A percentile compares a stretch with the other conserved stretches of the same genome.
phyloP scores from a whole-genome alignment of 2,797 vertebrate species.

The Neostethus bicornis region DNA sequence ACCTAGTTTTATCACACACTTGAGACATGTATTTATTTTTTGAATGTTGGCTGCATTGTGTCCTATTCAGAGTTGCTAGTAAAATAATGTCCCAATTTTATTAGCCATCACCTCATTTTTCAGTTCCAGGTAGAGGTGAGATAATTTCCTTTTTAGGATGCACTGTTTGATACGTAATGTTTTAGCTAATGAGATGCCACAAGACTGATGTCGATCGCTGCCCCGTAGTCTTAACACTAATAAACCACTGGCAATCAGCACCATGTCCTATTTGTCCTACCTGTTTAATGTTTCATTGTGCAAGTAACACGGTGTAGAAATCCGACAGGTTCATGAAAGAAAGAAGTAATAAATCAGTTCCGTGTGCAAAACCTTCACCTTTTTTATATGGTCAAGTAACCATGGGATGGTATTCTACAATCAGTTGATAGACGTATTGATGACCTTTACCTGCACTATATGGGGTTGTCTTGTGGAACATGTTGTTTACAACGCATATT shows the following conservation, averaged over 20 bases:
- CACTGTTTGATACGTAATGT: constrained; percentile 52
- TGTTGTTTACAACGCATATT: constrained; percentile 38
- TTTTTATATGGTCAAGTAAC: constrained; percentile 36
- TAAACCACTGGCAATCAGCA: constrained; percentile 33
- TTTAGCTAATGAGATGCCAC: constrained; percentile 69
- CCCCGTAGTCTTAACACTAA: constrained; percentile 35
- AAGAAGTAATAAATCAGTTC: constrained; percentile 26
- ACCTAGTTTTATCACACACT: background rate
- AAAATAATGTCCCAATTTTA: constrained; percentile 72
- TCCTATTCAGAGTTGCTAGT: constrained; percentile 61
- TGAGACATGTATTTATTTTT: background rate
- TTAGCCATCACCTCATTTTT: constrained; percentile 63
- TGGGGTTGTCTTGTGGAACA: constrained; percentile 3
- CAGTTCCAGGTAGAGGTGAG: constrained; percentile 59
- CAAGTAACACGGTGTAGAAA: background rate
- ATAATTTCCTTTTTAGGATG: constrained; percentile 51
- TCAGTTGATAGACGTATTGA: constrained; percentile 20
- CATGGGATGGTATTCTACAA: constrained; percentile 23
- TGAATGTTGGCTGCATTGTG: constrained; percentile 26
- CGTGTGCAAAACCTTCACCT: constrained; percentile 24
- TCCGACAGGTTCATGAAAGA: constrained; percentile 21
- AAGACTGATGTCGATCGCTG: constrained; percentile 47
- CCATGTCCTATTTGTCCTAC: background rate
- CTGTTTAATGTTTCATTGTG: background rate
- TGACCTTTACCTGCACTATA: constrained; percentile 19